Conservation (phyloP, 2,113 vertebrate genomes). For the Bucco capensis region DNA sequence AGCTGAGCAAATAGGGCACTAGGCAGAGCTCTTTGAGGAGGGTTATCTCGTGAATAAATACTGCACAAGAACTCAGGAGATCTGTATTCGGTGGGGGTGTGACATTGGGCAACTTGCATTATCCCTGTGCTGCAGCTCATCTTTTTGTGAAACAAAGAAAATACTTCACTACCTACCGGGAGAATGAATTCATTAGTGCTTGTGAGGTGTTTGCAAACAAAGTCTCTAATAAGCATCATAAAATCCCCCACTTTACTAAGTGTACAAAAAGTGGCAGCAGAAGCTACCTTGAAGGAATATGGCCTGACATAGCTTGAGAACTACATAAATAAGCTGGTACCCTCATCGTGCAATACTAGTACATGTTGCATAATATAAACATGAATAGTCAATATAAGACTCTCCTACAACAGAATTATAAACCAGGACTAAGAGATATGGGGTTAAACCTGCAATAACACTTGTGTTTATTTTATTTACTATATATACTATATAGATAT, state of each 20-base stretch:
- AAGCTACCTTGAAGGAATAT: background rate
- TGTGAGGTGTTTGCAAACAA: background rate
- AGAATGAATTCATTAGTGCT: background rate
- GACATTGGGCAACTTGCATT: background rate
- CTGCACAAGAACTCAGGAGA: background rate
- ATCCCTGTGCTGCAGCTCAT: background rate
- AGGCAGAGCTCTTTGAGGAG: background rate
- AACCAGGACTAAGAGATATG: background rate
- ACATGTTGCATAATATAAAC: background rate
- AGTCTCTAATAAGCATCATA: background rate
- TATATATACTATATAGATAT: no score
- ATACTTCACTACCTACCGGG: background rate
- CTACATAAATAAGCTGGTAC: accelerated
- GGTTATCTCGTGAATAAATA: background rate
- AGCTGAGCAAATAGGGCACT: background rate
- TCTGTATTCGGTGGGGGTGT: background rate
- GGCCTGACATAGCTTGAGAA: background rate
- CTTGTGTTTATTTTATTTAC: background rate
- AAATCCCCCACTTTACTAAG: background rate
- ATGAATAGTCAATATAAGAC: background rate
- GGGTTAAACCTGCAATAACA: background rate
- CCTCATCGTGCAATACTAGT: background rate
- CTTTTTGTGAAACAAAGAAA: background rate
- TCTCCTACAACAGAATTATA: background rate
- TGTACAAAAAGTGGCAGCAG: background rate